These are phyloP conservation scores for Patella pellucida DNA, from an alignment of 2,888 invertebrate species.

Conservation along the genomic window DNA sequence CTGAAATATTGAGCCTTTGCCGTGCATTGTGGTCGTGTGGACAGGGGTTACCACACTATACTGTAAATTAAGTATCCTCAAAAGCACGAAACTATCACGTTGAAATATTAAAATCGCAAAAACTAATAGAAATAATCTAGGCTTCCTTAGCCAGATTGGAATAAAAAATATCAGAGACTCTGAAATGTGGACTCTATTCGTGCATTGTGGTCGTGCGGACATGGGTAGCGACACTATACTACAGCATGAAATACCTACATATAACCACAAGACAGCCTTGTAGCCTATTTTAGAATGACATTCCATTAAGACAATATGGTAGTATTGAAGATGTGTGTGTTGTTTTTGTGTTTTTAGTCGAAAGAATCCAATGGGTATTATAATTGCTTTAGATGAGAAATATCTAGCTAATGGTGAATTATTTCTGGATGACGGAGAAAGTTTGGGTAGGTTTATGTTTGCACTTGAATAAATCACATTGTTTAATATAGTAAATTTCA, in stretches of 20 bases:
- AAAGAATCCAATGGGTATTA: constrained; percentile 77
- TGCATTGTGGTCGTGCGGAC: constrained; percentile 79
- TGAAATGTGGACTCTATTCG: constrained; percentile 77
- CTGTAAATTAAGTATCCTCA: too few species aligned
- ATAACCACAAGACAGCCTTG: background rate
- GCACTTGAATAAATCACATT: background rate
- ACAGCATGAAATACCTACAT: background rate
- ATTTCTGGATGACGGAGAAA: constrained; percentile 87
- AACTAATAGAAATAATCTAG: too few species aligned
- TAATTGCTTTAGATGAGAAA: constrained; percentile 75
- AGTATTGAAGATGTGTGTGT: background rate
- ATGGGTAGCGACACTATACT: constrained; percentile 65
- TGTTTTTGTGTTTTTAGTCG: constrained; percentile 71
- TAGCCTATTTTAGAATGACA: too few species aligned
- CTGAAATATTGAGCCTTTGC: too few species aligned
- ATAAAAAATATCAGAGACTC: constrained; percentile 73
- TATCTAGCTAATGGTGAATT: constrained; percentile 77
- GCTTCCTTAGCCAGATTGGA: too few species aligned
- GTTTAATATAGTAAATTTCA: background rate
- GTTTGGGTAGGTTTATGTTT: constrained; percentile 71
- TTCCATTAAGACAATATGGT: background rate
- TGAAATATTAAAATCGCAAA: too few species aligned
- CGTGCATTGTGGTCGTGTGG: too few species aligned
- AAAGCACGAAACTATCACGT: too few species aligned
- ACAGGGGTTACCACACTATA: too few species aligned